Evolutionary conservation across 1,140 invertebrate species (phyloP), one percentile per base, ranked within the genome.

Genomic region (Helicoverpa armigera): DNA sequence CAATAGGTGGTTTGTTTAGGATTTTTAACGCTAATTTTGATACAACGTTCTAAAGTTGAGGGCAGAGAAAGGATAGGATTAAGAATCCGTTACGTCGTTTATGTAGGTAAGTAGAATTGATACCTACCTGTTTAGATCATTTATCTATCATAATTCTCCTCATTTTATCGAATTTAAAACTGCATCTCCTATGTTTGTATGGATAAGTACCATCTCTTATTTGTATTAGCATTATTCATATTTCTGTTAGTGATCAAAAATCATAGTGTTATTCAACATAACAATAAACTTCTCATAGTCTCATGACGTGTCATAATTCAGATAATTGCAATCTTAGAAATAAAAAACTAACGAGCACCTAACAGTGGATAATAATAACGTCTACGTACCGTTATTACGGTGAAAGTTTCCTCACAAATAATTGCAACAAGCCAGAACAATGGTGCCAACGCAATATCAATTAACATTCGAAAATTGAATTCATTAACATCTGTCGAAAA

Each of bases 381-480:
- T 10, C 18, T 53, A n/a, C n/a, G n/a, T n/a, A 29, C 18, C 69
- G 29, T 67, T 54, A 70, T 79, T 23, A 50, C 53, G 58, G 63
- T 18, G 31, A 79, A 79, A 79, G 48, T 77, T 79, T 79, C 58
- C 43, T 50, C 65, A 60, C 18, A 53, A 43, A 65, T 73, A 65
- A 73, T 73, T 73, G 54, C 60, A 73, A 73, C 23, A 31, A 63
- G 1, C 56, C 48, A 63, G 78, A 80, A 80, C 78, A 80, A 80
- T 80, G 63, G 35, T 70, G 11, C 29, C 10, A 70, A 29, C 43
- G 63, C 35, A 79, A 79, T 79, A 79, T 65, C 82, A 91, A 90
- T 89, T 86, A 86, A 77, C 73, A 80, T 53, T 56, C 56, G 83
- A 82, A 82, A 89, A 89, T 89, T 83, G 83, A 87, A 88, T 87